phyloP scores from a whole-genome alignment of 1,140 invertebrate species.

The Schlechtendalia chinensis region DNA sequence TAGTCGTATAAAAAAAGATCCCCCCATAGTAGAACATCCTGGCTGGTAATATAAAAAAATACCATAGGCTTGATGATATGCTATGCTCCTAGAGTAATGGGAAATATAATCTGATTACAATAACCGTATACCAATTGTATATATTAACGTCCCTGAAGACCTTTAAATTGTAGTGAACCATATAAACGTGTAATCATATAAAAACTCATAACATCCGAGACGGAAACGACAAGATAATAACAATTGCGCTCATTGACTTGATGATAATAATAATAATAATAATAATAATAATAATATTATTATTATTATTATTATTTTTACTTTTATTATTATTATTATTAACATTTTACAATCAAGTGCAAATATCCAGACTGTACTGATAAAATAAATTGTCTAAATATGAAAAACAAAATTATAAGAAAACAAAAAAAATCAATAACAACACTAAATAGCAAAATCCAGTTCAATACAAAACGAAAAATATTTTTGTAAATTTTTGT shows the following conservation, averaged over 20 bases:
- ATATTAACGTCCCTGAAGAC: constrained; percentile 21
- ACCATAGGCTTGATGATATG: neutral
- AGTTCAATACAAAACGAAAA: no score
- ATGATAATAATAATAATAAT: neutral
- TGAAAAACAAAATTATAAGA: neutral
- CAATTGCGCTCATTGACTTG: constrained; percentile 1
- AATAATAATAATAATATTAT: no score
- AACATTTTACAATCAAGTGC: neutral
- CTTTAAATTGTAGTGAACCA: constrained; percentile 22
- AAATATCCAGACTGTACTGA: neutral
- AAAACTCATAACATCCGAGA: constrained; percentile 14
- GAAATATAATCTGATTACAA: constrained; percentile 21
- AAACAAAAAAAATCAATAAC: no score
- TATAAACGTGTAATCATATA: constrained; percentile 34
- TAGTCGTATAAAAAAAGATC: neutral
- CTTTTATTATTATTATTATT: neutral
- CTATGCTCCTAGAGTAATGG: neutral
- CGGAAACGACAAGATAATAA: constrained; percentile 8
- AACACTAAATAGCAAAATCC: no score
- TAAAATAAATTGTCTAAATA: neutral
- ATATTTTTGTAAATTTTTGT: no score
- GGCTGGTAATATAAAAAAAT: neutral
- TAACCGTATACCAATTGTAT: constrained; percentile 39
- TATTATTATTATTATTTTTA: no score
- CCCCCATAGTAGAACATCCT: neutral